phyloP scores from a whole-genome alignment of 2,888 invertebrate genomes.

The Agrotis clavis region DNA sequence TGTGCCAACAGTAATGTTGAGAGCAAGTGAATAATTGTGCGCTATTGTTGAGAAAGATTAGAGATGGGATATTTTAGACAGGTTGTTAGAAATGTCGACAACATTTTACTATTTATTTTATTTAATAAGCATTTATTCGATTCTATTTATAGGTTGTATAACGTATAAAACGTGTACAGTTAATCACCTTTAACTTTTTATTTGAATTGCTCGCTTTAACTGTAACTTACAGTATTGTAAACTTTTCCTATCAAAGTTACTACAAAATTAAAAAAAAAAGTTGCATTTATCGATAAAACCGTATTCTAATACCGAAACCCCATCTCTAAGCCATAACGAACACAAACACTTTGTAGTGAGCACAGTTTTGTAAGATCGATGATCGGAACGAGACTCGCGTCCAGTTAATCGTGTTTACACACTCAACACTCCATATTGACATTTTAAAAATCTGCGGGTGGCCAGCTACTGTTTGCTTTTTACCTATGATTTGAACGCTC shows the following conservation, averaged over 20 bases:
- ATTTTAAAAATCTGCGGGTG: constrained; percentile 85
- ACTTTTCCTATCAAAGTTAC: neutral
- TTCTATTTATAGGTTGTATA: no score
- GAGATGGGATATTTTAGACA: constrained; percentile 58
- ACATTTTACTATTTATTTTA: neutral
- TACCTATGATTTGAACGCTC: constrained; percentile 79
- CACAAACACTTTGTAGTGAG: constrained; percentile 76
- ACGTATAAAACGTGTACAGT: no score
- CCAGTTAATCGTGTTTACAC: constrained; percentile 86
- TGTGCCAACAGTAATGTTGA: constrained; percentile 77
- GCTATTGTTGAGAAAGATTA: constrained; percentile 72
- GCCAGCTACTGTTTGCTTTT: constrained; percentile 88
- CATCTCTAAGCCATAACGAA: constrained; percentile 72
- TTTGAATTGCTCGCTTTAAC: neutral
- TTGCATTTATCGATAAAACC: constrained; percentile 11
- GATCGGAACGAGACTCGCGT: constrained; percentile 77
- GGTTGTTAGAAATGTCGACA: constrained; percentile 30
- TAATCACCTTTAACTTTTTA: no score
- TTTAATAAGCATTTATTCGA: no score
- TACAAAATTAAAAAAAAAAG: no score
- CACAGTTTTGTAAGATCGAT: constrained; percentile 82
- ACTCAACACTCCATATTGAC: constrained; percentile 83
- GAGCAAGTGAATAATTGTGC: constrained; percentile 80
- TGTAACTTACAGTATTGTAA: neutral
- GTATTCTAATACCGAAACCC: neutral